Evolutionary conservation across 2,888 invertebrate genomes (phyloP).

Genomic region (Cantharis flavilabris): DNA sequence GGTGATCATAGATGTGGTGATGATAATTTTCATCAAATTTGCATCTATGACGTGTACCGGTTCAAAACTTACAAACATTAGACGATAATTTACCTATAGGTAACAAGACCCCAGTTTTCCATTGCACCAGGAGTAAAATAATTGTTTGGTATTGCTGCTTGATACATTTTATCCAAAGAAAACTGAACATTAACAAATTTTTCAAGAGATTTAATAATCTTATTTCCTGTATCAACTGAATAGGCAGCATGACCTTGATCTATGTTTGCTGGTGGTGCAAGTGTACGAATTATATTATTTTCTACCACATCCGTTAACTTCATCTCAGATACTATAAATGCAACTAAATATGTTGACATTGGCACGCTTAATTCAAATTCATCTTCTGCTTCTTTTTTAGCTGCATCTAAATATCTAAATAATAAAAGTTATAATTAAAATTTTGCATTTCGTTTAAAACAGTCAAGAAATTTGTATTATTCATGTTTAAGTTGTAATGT

Average conservation of each 20-base stretch:
- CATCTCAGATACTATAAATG: slow-evolving; percentile 74
- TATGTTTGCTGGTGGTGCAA: slow-evolving; percentile 40
- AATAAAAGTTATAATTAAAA: background rate
- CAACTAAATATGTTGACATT: slow-evolving; percentile 80
- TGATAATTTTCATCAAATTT: too few relatives aligned
- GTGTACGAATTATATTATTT: slow-evolving; percentile 38
- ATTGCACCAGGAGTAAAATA: slow-evolving; percentile 55
- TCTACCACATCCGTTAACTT: slow-evolving; percentile 41
- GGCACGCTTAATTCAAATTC: background rate
- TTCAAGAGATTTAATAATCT: slow-evolving; percentile 58
- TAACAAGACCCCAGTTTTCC: slow-evolving; percentile 93
- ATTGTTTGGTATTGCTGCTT: slow-evolving; percentile 43
- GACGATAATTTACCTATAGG: slow-evolving; percentile 62
- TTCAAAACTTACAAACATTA: background rate
- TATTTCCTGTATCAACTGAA: slow-evolving; percentile 53
- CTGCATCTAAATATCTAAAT: background rate
- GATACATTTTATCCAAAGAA: slow-evolving; percentile 67
- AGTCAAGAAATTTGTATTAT: too few relatives aligned
- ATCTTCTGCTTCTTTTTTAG: background rate
- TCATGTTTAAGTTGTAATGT: too few relatives aligned
- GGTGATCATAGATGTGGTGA: too few relatives aligned
- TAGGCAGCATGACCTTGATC: slow-evolving; percentile 48
- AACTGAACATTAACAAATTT: slow-evolving; percentile 63
- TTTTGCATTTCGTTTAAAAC: too few relatives aligned
- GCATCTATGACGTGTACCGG: too few relatives aligned